Evolutionary conservation across 2,888 invertebrate species (phyloP), one percentile per base, ranked within the genome.

Genomic region (Sinohyriopsis cumingii): DNA sequence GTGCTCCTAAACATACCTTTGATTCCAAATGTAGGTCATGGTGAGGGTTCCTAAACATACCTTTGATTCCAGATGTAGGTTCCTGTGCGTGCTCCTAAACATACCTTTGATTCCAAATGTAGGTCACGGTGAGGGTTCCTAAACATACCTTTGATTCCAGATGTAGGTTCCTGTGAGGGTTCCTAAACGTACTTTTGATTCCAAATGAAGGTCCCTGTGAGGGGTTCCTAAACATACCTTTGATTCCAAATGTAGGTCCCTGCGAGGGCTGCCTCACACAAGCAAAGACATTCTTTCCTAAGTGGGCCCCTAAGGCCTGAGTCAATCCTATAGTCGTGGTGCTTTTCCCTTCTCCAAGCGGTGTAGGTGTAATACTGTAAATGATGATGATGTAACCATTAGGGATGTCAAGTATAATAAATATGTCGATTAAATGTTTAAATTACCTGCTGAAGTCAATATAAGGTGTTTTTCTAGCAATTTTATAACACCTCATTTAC

Each of bases 181-280:
- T 45, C 12, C 45, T 45, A 45, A 53, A 60, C 61, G 67, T 75
- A 92, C 93, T 96, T 92, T 98, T 98, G 69, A 99, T 97, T 19
- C 99, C 99, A 91, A 28, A 28, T 28, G 28, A 4, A 28, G 28
- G 28, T 28, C 28, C 28, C 28, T 28, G 28, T 28, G 5, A 28
- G 28, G 99, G 99, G 99, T 28, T 25, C n/a, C 20, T 19, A 55
- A 28, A 60, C 62, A 68, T 75, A 92, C 93, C 96, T 92, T 98
- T 98, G 69, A 99, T 97, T 19, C 99, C 99, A 91, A 99, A 99
- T 15, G 99, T 99, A 4, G 99, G 99, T 5, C 99, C 99, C 91
- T 99, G 98, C 64, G 98, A 98, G 1, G 99, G 99, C 88, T 99
- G 99, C 1, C 99, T 93, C 85, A 99, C 93, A 85, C 96, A 97